phyloP scores from a whole-genome alignment of 2,888 invertebrate species.

The Acanthosoma haemorrhoidale region DNA sequence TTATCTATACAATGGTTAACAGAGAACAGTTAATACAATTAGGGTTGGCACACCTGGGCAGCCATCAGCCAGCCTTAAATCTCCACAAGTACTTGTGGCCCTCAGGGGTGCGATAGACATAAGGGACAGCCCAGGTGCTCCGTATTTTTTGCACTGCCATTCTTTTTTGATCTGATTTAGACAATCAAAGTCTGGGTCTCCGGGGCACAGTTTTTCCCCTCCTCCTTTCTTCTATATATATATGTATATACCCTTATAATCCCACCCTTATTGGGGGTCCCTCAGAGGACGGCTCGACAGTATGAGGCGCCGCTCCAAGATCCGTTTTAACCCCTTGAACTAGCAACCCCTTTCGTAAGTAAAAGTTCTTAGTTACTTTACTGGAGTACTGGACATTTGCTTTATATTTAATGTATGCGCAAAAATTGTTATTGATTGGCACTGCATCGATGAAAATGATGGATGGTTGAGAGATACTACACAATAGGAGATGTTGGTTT shows the following conservation, averaged over 20 bases:
- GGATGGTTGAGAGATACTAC: too few species aligned
- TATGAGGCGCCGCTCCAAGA: neutral
- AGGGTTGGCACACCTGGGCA: neutral
- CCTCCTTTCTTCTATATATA: neutral
- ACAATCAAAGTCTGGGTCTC: conserved; percentile 31
- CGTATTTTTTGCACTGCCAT: neutral
- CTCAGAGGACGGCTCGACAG: neutral
- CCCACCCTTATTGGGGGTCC: conserved; percentile 2
- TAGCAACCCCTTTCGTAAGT: too few species aligned
- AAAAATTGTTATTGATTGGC: too few species aligned
- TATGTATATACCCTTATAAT: conserved; percentile 11
- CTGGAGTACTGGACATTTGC: too few species aligned
- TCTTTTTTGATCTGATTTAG: conserved; percentile 37
- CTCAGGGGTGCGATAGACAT: neutral
- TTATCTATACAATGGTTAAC: too few species aligned
- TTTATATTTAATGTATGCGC: too few species aligned
- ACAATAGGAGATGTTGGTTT: too few species aligned
- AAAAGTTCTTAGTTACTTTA: too few species aligned
- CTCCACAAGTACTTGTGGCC: neutral
- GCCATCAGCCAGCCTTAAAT: too few species aligned
- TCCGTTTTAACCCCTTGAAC: too few species aligned
- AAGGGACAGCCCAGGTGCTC: too few species aligned
- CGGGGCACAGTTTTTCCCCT: neutral
- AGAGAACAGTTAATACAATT: neutral
- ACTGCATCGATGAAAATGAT: too few species aligned